Evolutionary conservation across 2,797 vertebrate genomes (phyloP).

Genomic region (Microcaecilia unicolor): DNA sequence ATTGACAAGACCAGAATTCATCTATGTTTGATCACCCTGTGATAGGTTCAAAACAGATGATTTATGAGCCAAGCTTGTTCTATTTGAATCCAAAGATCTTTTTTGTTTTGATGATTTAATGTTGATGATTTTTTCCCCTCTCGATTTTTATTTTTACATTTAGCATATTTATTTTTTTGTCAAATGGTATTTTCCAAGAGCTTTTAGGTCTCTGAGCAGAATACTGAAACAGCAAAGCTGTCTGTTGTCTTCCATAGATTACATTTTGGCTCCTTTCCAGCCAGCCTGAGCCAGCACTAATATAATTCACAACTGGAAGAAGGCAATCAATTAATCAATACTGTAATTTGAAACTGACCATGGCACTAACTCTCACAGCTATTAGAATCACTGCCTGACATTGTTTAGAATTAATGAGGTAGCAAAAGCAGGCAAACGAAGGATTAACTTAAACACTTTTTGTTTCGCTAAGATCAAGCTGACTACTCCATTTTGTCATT

Average conservation of each 20-base stretch:
- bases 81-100: no score
- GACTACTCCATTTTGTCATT: slow-evolving; percentile 18
- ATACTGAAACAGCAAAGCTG: slow-evolving; percentile 17
- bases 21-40: no score
- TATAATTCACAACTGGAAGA: slow-evolving; percentile 53
- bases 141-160: slow-evolving; percentile 3
- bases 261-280: slow-evolving; percentile 33
- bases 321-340: slow-evolving; percentile 65
- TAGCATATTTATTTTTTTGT: slow-evolving; percentile 11
- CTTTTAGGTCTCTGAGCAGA: slow-evolving; percentile 15
- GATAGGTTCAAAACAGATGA: no score
- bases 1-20: no score
- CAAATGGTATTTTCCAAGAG: slow-evolving; percentile 15
- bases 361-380: slow-evolving; percentile 40
- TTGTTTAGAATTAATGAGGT: slow-evolving; percentile 48
- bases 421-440: slow-evolving; percentile 31
- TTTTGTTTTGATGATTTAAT: no score
- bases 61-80: no score
- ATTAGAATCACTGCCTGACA: slow-evolving; percentile 51
- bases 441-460: slow-evolving; percentile 38
- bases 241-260: slow-evolving; percentile 33
- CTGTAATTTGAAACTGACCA: slow-evolving; percentile 56
- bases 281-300: slow-evolving; percentile 29
- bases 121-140: no score
- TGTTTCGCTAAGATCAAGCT: slow-evolving; percentile 22